A percentile compares a stretch with the other conserved stretches of the same genome.
phyloP scores from a whole-genome alignment of 2,797 vertebrate genomes.

The Enteromius anoplus region DNA sequence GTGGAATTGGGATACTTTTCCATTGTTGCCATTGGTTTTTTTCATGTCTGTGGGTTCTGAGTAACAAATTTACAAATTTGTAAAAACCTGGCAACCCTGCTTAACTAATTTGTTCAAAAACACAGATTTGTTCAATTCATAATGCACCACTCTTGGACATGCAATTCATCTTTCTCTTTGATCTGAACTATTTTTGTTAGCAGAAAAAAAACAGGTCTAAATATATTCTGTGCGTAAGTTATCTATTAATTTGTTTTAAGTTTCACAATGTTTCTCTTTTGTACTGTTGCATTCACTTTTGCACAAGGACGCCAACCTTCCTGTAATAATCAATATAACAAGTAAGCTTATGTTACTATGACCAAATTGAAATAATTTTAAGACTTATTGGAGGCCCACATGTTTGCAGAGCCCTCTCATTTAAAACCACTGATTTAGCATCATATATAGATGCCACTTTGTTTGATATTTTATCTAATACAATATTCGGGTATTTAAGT shows the following conservation, averaged over 20 bases:
- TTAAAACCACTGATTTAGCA: slow-evolving; percentile 12
- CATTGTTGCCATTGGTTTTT: too few species aligned
- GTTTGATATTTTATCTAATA: not conserved
- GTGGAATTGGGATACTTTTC: too few species aligned
- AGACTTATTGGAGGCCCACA: not conserved
- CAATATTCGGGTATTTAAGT: not conserved
- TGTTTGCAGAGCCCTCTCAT: not conserved
- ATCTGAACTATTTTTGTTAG: not conserved
- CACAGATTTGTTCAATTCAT: too few species aligned
- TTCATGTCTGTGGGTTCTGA: too few species aligned
- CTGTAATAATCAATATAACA: not conserved
- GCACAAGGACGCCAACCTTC: not conserved
- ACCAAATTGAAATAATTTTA: not conserved
- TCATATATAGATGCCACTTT: not conserved
- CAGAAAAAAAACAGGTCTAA: not conserved
- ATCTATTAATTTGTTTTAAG: not conserved
- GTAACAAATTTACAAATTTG: too few species aligned
- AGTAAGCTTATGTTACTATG: not conserved
- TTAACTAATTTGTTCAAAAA: not conserved
- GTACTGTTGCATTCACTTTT: not conserved
- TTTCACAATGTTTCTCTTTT: not conserved
- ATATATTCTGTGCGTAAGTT: not conserved
- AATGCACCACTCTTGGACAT: not conserved
- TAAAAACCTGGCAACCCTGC: too few species aligned
- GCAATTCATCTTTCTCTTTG: not conserved